phyloP scores from a whole-genome alignment of 1,140 invertebrate species.

The Pseudomyrmex pallidus region DNA sequence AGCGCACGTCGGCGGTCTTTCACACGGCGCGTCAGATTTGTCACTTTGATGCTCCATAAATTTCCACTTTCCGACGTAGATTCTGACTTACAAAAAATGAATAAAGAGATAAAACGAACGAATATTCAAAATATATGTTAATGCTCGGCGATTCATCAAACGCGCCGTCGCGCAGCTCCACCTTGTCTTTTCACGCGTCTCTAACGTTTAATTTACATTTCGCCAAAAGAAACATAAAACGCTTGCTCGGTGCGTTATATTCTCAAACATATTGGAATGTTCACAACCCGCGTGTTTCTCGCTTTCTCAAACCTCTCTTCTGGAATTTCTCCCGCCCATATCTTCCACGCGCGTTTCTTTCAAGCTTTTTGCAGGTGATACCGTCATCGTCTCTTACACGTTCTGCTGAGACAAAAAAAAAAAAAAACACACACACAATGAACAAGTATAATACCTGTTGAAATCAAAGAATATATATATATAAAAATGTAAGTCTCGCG shows the following conservation, averaged over 20 bases:
- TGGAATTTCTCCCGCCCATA: constrained; percentile 72
- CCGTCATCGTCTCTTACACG: background rate
- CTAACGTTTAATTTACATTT: constrained; percentile 2
- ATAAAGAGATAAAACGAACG: background rate
- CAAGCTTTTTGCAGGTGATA: background rate
- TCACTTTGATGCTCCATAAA: background rate
- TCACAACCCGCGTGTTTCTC: constrained; percentile 64
- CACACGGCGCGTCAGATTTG: background rate
- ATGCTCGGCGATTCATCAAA: background rate
- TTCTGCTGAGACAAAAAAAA: no score
- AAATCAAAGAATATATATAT: no score
- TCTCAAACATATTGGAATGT: constrained; percentile 67
- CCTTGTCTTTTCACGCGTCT: constrained; percentile 13
- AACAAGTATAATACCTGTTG: no score
- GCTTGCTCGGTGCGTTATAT: constrained; percentile 14
- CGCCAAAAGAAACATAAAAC: constrained; percentile 29
- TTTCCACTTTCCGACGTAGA: background rate
- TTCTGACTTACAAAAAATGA: background rate
- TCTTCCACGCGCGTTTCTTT: constrained; percentile 56
- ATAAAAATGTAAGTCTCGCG: no score
- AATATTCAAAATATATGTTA: background rate
- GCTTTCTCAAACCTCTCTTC: constrained; percentile 74
- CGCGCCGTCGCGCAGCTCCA: no score
- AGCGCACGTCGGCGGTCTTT: background rate
- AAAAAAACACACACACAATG: no score